phyloP scores from a whole-genome alignment of 2,888 invertebrate species.

The Euproctis similis region DNA sequence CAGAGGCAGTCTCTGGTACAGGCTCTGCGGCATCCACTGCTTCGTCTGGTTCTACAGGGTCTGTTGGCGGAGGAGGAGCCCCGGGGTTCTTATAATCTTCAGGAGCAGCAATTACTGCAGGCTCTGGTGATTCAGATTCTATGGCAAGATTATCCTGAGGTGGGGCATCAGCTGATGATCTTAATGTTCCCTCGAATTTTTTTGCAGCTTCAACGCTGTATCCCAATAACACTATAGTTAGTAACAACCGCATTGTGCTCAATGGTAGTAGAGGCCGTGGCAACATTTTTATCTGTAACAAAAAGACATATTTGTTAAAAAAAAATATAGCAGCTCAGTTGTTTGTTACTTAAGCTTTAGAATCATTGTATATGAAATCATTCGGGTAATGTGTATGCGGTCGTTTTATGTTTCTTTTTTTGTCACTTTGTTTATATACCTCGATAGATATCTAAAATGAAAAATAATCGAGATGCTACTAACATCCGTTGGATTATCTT shows the following conservation, averaged over 20 bases:
- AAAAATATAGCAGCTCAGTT: constrained; percentile 39
- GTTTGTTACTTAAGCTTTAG: constrained; percentile 43
- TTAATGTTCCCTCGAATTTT: constrained; percentile 64
- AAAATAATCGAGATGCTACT: too few species aligned
- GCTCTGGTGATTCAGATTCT: constrained; percentile 62
- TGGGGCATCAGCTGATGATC: constrained; percentile 67
- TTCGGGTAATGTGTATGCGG: too few species aligned
- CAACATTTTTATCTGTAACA: constrained; percentile 70
- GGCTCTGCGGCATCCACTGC: constrained; percentile 37
- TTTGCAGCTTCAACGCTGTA: constrained; percentile 64
- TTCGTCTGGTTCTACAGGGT: constrained; percentile 27
- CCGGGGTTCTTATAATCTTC: constrained; percentile 62
- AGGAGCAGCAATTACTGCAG: constrained; percentile 61
- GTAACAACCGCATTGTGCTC: constrained; percentile 62
- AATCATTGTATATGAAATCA: constrained; percentile 36
- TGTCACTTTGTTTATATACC: too few species aligned
- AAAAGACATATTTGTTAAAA: constrained; percentile 50
- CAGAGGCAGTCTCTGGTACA: constrained; percentile 64
- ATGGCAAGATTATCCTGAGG: constrained; percentile 67
- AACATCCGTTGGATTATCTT: too few species aligned
- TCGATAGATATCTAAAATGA: too few species aligned
- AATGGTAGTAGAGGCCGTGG: constrained; percentile 55
- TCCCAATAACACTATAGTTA: constrained; percentile 62
- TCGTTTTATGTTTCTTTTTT: too few species aligned
- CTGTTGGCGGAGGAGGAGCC: constrained; percentile 45